phyloP scores from a whole-genome alignment of 2,797 vertebrate species.

The Amniataba percoides region DNA sequence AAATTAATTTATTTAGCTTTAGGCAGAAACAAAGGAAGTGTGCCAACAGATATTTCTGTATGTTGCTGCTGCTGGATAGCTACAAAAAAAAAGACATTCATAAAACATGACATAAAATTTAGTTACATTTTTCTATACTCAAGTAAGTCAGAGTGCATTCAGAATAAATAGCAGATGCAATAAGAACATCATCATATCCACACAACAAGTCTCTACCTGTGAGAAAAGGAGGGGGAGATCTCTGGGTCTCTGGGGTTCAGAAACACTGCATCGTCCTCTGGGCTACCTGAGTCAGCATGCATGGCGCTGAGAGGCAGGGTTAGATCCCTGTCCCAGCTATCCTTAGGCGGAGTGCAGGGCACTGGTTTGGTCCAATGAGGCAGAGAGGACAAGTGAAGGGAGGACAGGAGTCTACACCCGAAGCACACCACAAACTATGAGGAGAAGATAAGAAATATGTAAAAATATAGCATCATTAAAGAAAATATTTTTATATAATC shows the following conservation, averaged over 20 bases:
- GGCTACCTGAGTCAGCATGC: conserved; percentile 79
- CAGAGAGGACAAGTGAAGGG: conserved; percentile 73
- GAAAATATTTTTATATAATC: background rate
- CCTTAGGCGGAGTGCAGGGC: conserved; percentile 86
- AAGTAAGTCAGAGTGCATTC: background rate
- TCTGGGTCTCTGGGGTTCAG: conserved; percentile 52
- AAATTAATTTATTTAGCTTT: background rate
- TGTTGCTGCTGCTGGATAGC: background rate
- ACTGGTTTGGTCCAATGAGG: conserved; percentile 55
- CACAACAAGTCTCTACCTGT: conserved; percentile 73
- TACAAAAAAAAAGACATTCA: background rate
- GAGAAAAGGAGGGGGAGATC: conserved; percentile 76
- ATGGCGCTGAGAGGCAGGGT: conserved; percentile 78
- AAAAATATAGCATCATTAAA: background rate
- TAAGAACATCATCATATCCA: background rate
- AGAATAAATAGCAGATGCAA: background rate
- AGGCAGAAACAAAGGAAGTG: background rate
- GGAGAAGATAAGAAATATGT: conserved; percentile 6
- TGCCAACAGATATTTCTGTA: background rate
- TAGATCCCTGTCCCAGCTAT: conserved; percentile 79
- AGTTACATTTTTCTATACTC: background rate
- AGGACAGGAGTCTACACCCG: conserved; percentile 76
- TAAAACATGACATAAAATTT: background rate
- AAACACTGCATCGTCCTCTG: conserved; percentile 80
- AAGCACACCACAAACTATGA: conserved; percentile 72